Evolutionary conservation across 2,113 vertebrate genomes (phyloP), one percentile per base, ranked within the genome.

Genomic region (Jaculus jaculus): DNA sequence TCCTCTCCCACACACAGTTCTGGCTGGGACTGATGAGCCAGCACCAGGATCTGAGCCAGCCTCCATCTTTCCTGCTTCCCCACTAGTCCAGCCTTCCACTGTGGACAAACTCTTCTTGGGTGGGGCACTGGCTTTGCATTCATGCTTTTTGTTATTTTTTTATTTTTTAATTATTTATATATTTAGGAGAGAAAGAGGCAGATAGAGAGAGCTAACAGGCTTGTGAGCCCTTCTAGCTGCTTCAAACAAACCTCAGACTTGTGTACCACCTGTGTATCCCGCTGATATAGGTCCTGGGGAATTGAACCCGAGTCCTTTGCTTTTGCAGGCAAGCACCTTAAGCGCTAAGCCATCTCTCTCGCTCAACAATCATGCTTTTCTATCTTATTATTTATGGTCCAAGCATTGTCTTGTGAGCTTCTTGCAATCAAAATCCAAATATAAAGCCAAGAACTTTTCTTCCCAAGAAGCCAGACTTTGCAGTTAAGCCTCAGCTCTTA

Each of bases 1-100:
- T 47, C 17, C 0, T 7, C 30, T 69, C 24, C 39, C 28, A 28
- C 0, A 1, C 0, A 2, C 4, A 20, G 63, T 20, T 54, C 20
- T 37, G 73, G 30, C 60, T 1, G 0, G 65, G 37, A 20, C 32
- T 8, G 17, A 63, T 58, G 69, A 61, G 5, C 37, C 13, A 20
- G 2, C n/a, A 13, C 42, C n/a, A 58, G 32, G 32, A 63, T 71
- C 54, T 68, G 12, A 24, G 32, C 60, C 9, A 26, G 63, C 1
- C 11, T n/a, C 39, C 2, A 0, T 16, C 2, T 7, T 47, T 60
- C 21, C 65, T 17, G 18, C 37, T 69, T 47, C 51, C 6, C 13
- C 5, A 0, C 68, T 32, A 17, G 0, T 65, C 28, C 13, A 30
- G 16, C 12, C 17, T 23, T 42, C 6, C 1, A 7, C 66, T 15